Base-by-base conservation (phyloP, 2,888 invertebrate species). In the Hymenopus coronatus region DNA sequence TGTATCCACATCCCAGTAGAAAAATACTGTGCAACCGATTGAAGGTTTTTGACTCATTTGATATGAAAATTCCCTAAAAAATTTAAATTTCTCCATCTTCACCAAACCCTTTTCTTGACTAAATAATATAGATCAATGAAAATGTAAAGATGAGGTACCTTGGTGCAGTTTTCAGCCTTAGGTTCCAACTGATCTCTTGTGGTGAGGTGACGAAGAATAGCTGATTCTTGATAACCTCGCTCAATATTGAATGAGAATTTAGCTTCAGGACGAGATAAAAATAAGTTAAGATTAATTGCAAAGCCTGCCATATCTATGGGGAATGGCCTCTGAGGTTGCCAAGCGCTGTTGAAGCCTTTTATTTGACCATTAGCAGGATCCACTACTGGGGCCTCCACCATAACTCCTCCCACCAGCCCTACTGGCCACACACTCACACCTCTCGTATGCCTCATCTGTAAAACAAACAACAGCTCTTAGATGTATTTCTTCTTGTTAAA, bases 301-400 rank as follows among this genome's bases (percentile, higher is more conserved):
- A 99, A 99, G 0, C 98, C 99, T 0, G 99, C 99, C 99, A 99
- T 99, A 92, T 99, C 99, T 82, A 99, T 96, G 0, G 99, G 98
- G 94, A 99, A 99, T 0, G 97, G 97, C 90, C 99, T 94, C 91
- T 98, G 96, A 0, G 98, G 97, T 92, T 97, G 97, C 98, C 98
- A 99, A 0, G 96, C 97, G 0, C 97, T 96, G 91, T 95, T 95
- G 93, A 95, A 97, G 20, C 95, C 95, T 20, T 93, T 93, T 7
- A 96, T 95, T 92, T 94, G 94, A 82, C 94, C 95, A 87, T 93
- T 96, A 90, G 94, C 93, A 3, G 94, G 94, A 92, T 96, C 94
- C 4, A 99, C 95, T 20, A 97, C 92, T 0, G 99, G 99, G 92
- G 96, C 96, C 93, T 99, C 99, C 0, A 98, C 98, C 93, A 98